phyloP scores from a whole-genome alignment of 2,888 invertebrate species.

The Camponotus fellah region DNA sequence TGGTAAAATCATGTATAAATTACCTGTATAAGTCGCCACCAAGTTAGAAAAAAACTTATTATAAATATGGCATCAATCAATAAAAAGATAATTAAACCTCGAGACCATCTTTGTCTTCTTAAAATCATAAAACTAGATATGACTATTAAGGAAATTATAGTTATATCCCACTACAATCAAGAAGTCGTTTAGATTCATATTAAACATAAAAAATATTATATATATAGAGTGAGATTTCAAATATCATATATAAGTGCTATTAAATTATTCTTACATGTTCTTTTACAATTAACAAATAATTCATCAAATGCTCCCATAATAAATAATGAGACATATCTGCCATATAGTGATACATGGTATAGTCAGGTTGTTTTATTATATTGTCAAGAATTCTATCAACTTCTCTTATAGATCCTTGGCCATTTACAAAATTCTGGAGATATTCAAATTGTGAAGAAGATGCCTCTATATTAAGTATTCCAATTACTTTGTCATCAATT shows the following conservation, averaged over 20 bases:
- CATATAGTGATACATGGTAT: conserved; percentile 29
- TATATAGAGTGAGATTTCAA: not conserved
- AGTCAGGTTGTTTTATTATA: conserved; percentile 67
- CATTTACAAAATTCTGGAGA: conserved; percentile 73
- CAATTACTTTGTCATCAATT: conserved; percentile 65
- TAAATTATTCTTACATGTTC: conserved; percentile 55
- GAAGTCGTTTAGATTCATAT: conserved; percentile 57
- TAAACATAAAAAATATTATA: conserved; percentile 50
- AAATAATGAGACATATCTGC: conserved; percentile 25
- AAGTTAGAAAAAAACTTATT: conserved; percentile 78
- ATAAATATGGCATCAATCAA: conserved; percentile 69
- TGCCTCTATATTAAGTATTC: conserved; percentile 73
- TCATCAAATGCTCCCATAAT: not conserved
- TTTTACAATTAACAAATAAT: conserved; percentile 15
- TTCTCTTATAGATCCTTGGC: conserved; percentile 74
- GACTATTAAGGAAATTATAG: conserved; percentile 45
- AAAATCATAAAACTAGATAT: conserved; percentile 62
- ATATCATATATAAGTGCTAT: not conserved
- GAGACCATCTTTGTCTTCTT: conserved; percentile 63
- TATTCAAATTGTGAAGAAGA: conserved; percentile 74
- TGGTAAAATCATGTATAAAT: conserved; percentile 5
- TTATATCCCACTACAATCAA: conserved; percentile 49
- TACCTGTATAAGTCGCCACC: conserved; percentile 80
- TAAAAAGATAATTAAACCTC: conserved; percentile 66
- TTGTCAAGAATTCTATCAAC: conserved; percentile 77